Evolutionary conservation across 2,888 invertebrate species (phyloP), one percentile per base, ranked within the genome.

Genomic region (Agonopterix arenella): DNA sequence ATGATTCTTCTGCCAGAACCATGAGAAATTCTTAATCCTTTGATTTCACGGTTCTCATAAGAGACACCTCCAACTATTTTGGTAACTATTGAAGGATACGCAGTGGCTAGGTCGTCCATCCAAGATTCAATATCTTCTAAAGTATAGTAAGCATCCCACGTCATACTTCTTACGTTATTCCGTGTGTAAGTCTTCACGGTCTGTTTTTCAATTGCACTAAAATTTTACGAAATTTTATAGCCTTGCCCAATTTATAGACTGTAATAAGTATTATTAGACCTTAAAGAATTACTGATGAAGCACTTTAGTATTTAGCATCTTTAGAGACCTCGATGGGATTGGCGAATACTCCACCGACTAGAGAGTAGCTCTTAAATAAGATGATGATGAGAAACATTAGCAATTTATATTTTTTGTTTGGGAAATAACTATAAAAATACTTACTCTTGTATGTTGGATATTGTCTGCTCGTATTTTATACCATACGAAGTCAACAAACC

Each of bases 91-190:
- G 75, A 63, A 1, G 91, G 84, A 64, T 92, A 80, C 2, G 70
- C 53, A 0, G 59, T 61, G 8, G 83, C 85, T 47, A 93, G 63
- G 47, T 81, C 78, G 48, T 90, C 85, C 37, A 94, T 63, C 91
- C 92, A 93, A 1, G 68, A 66, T 54, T 93, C 76, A 11, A 93
- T 93, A 49, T 91, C 90, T 0, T 90, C 85, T 46, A 93, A 68
- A 0, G 76, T 79, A 57, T 93, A 90, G 60, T 94, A 95, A 0
- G 78, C 84, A 10, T 82, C 89, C 90, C 93, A 93, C 46, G 79
- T 81, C 70, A 93, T 68, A 13, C 70, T 83, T 51, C 59, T 61
- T 1, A 64, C 40, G 38, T 72, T 69, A 4, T 56, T 76, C 54
- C 69, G 71, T 1, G 60, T 61, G 13, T 82, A 80, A 1, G 46